A percentile compares a stretch with the other conserved stretches of the same genome.
phyloP scores from a whole-genome alignment of 2,113 vertebrate species.

The Mustelus asterias region DNA sequence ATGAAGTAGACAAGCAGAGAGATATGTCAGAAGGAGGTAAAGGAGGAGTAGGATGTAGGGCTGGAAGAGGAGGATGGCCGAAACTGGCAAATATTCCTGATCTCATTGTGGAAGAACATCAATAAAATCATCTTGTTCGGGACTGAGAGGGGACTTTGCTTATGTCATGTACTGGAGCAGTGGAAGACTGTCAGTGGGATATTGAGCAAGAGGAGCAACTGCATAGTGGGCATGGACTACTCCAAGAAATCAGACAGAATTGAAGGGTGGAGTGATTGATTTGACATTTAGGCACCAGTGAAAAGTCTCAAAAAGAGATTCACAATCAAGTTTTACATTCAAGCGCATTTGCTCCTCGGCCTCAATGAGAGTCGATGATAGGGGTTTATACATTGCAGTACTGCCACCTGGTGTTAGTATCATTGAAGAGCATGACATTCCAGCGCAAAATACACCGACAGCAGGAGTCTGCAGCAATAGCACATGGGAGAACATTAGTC shows the following conservation, averaged over 20 bases:
- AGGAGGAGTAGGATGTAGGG: not conserved
- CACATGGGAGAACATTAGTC: not conserved
- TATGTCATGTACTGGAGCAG: too few species aligned
- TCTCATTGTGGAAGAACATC: not conserved
- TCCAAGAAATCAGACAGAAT: not conserved
- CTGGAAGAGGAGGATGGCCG: not conserved
- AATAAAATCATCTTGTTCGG: not conserved
- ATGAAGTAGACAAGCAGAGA: not conserved
- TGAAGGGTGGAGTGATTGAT: not conserved
- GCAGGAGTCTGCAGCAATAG: not conserved
- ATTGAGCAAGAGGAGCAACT: not conserved
- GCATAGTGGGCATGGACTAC: not conserved
- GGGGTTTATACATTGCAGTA: not conserved
- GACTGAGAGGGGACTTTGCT: not conserved
- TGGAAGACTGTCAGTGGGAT: not conserved
- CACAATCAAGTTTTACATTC: not conserved
- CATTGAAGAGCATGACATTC: not conserved
- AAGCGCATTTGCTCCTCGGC: not conserved
- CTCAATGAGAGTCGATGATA: not conserved
- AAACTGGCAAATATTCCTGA: not conserved
- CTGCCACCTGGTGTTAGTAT: not conserved
- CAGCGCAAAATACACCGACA: not conserved
- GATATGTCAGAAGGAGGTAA: not conserved
- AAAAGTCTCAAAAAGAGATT: not conserved
- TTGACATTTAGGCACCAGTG: not conserved